Evolutionary conservation across 1,140 invertebrate genomes (phyloP), one percentile per base, ranked within the genome.

Genomic region (Drosophila ananassae): DNA sequence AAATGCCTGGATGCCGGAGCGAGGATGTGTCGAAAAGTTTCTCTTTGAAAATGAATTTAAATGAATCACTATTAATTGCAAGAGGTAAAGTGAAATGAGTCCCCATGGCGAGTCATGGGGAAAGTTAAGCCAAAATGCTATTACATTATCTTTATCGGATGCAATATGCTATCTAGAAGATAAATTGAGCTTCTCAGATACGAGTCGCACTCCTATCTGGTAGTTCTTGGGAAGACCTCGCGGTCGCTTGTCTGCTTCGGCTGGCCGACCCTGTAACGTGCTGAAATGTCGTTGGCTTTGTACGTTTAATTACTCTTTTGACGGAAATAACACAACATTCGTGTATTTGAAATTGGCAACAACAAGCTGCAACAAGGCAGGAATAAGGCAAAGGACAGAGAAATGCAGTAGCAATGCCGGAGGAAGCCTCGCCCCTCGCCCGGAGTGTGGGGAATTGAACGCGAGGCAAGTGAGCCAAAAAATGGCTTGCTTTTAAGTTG

Each of bases 261-360:
- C 68, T 34, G 8, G 10, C 17, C 37, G 10, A 12, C 21, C 37
- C 57, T 54, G 10, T 25, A 77, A 73, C 76, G 75, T 79, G 66
- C 73, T 75, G 75, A 73, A 89, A 89, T 79, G 73, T 77, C 79
- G 62, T 73, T 78, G 77, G 72, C 83, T 89, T 87, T 87, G 83
- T 89, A 73, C 71, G 75, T 87, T 83, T 87, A 87, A 87, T 87
- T 87, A 89, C 83, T 87, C 83, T 83, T 87, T 89, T 87, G 83
- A 89, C 79, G 83, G 75, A 87, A 87, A 87, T 83, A 89, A 83
- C 83, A 89, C 79, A 87, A 79, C 75, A 77, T 89, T 87, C 83
- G 54, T 51, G 50, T 87, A 75, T 79, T 89, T 58, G 71, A 67
- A 81, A 78, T 58, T 74, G 61, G 68, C 44, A 71, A 57, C 32